A percentile compares a stretch with the other conserved stretches of the same genome.
phyloP scores from a whole-genome alignment of 2,113 vertebrate species.

The Mus musculus region DNA sequence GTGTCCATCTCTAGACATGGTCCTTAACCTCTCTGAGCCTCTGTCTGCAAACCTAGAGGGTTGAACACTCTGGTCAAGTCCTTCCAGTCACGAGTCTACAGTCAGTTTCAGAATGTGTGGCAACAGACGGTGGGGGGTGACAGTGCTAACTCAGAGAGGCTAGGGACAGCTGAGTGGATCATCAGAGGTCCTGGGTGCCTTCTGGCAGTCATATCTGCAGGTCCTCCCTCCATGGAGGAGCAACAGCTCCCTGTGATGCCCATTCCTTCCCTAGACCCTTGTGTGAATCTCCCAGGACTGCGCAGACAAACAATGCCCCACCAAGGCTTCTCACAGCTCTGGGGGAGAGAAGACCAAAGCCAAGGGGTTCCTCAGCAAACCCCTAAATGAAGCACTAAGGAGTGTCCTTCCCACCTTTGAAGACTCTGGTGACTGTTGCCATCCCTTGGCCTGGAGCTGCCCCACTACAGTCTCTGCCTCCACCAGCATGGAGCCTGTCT shows the following conservation, averaged over 20 bases:
- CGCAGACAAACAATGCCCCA: neutral
- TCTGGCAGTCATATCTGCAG: neutral
- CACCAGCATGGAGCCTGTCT: neutral
- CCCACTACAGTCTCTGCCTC: neutral
- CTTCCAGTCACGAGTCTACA: neutral
- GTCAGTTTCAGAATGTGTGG: neutral
- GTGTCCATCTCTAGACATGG: neutral
- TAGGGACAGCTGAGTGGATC: neutral
- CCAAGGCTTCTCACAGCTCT: neutral
- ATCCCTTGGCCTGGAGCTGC: neutral
- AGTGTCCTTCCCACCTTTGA: neutral
- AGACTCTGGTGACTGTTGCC: neutral
- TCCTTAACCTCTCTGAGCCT: neutral
- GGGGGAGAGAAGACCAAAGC: neutral
- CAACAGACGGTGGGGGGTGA: accelerated
- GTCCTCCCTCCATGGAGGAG: neutral
- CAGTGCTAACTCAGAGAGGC: accelerated
- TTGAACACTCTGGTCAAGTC: accelerated
- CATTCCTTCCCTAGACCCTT: neutral
- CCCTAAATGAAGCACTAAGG: too few species aligned
- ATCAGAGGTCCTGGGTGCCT: neutral
- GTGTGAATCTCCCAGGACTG: neutral
- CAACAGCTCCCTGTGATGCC: neutral
- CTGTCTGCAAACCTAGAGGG: neutral
- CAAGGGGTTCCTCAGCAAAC: neutral